Evolutionary conservation across 1,140 invertebrate genomes (phyloP), one percentile per base, ranked within the genome.

Genomic region (Theocolax elegans): DNA sequence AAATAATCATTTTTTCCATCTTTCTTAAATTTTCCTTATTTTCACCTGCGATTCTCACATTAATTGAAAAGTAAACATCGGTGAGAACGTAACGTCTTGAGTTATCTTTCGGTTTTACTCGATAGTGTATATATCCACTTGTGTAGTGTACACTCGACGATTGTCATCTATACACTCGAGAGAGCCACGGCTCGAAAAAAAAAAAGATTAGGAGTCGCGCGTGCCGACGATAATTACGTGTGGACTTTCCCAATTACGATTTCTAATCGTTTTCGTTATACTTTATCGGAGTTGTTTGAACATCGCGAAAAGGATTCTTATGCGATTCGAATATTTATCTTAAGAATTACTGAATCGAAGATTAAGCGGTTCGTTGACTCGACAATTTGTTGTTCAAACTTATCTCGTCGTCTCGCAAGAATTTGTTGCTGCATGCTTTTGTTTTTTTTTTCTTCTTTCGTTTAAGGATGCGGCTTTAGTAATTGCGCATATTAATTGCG

Each of bases 221-320:
- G 67, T 69, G 70, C 70, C 72, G 31, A 35, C 69, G 75, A 78
- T 77, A 76, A 78, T 78, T 72, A 56, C 67, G 31, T 59, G 31
- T 54, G 59, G 63, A 69, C 71, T 73, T 64, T 71, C 51, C 58
- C 69, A 71, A 69, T 69, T 69, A 53, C 21, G 46, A 60, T 62
- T 62, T 31, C 67, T 54, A 51, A 9, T 6, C 29, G 9, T 21
- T 19, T n/a, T 29, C 35, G 17, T 1, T 19, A 9, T 23, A 3
- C 38, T 40, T n/a, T 15, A 23, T 59, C 35, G 19, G 1, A 0
- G 31, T 19, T 49, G 46, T 21, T 19, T 7, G 21, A 12, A 25
- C 1, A 2, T 51, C 7, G 48, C 23, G 21, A 27, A 27, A 2
- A 1, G 7, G 8, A 54, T 54, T 7, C 2, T 35, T 10, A 31